Evolutionary conservation across 92 coral and sea anemone species (phyloP).

Genomic region (Epizoanthus stellaris): DNA sequence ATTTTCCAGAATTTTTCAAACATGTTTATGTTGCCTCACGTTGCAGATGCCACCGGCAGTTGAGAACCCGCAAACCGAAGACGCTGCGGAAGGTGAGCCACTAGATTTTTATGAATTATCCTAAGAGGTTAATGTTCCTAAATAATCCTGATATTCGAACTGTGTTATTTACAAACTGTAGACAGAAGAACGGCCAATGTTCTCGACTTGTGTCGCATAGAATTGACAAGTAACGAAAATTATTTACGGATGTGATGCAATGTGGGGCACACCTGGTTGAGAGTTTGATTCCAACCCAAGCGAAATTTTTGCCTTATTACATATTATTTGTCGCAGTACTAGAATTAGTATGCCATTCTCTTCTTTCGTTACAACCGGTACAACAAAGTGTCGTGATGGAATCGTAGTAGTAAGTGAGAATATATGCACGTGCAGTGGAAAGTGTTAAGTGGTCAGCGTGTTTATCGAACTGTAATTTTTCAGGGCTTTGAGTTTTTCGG

Average conservation of each 20-base stretch:
- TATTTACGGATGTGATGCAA: slow-evolving; percentile 62
- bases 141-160: not conserved
- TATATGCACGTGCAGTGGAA: too few relatives aligned
- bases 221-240: slow-evolving; percentile 11
- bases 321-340: not conserved
- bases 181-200: not conserved
- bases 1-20: slow-evolving; percentile 4
- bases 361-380: too few relatives aligned
- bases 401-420: too few relatives aligned
- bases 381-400: too few relatives aligned
- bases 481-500: too few relatives aligned
- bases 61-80: slow-evolving; percentile 95
- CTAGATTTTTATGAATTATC: not conserved
- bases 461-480: too few relatives aligned
- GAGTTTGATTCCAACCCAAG: not conserved
- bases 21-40: slow-evolving; percentile 35
- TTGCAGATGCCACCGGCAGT: slow-evolving; percentile 98
- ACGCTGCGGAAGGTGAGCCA: slow-evolving; percentile 81
- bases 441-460: too few relatives aligned
- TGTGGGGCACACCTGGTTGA: slow-evolving; percentile 19
- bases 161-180: not conserved
- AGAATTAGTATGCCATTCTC: too few relatives aligned
- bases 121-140: not conserved
- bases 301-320: not conserved
- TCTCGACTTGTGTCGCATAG: not conserved